Conservation (phyloP, 2,113 vertebrate genomes). For the Mustela nigripes region DNA sequence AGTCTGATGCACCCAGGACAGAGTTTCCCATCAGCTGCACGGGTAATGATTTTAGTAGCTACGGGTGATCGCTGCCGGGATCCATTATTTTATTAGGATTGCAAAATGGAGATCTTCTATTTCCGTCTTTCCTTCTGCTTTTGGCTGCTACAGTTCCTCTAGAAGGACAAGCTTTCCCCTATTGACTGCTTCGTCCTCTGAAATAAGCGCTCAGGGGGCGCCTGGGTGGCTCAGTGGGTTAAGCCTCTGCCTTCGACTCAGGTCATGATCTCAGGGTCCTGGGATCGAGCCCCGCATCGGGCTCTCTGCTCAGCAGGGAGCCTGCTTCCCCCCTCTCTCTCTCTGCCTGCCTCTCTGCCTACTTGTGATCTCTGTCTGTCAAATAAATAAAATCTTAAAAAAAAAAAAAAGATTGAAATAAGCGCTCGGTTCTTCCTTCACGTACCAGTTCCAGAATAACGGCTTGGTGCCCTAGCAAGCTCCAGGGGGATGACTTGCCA, state of each 20-base stretch:
- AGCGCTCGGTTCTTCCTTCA: background rate
- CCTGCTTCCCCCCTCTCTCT: too few species aligned
- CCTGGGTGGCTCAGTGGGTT: too few species aligned
- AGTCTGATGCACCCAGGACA: background rate
- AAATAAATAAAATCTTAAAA: too few species aligned
- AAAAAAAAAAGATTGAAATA: background rate
- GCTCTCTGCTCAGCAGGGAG: too few species aligned
- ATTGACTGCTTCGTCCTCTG: background rate
- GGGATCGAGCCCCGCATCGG: too few species aligned
- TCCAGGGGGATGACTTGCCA: background rate
- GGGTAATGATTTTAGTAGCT: conserved; percentile 1
- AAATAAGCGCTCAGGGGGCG: background rate
- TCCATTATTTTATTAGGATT: conserved; percentile 41
- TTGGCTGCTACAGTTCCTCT: background rate
- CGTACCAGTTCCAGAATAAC: background rate
- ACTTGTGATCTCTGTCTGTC: too few species aligned
- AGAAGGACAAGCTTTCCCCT: background rate
- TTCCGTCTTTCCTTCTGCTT: background rate
- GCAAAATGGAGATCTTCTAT: background rate
- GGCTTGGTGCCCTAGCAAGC: background rate
- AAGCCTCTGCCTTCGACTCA: too few species aligned
- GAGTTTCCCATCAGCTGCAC: background rate
- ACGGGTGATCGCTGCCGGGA: background rate
- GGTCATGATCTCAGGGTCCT: too few species aligned
- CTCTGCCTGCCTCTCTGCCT: too few species aligned